Conservation (phyloP, 2,888 invertebrate species). For the Panzeria rudis region DNA sequence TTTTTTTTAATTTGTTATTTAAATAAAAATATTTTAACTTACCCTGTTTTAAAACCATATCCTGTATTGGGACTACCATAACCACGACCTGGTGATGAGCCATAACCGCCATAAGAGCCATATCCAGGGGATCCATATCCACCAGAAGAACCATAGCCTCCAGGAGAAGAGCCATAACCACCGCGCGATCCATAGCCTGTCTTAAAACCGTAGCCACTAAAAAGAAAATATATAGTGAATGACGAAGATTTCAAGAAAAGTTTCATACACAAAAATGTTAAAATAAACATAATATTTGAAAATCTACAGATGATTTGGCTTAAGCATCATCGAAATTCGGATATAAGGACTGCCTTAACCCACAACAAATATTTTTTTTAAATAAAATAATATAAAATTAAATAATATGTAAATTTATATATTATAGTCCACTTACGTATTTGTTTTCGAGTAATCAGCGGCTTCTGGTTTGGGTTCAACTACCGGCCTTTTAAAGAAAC, state of each 20-base stretch:
- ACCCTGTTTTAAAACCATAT: conserved; percentile 70
- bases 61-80: conserved; percentile 51
- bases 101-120: conserved; percentile 44
- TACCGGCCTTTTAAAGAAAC: conserved; percentile 58
- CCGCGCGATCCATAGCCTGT: background rate
- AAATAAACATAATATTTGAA: too few relatives aligned
- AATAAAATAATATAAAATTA: background rate
- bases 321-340: too few relatives aligned
- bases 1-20: too few relatives aligned
- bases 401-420: background rate
- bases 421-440: conserved; percentile 13
- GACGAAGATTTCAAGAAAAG: too few relatives aligned
- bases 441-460: conserved; percentile 3
- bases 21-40: conserved; percentile 38
- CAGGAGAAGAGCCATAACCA: conserved; percentile 9
- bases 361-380: background rate
- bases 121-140: conserved; percentile 26
- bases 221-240: conserved; percentile 5
- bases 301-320: too few relatives aligned
- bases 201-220: conserved; percentile 56
- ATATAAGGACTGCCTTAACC: background rate
- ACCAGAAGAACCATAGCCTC: conserved; percentile 36
- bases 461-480: conserved; percentile 28
- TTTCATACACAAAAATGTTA: too few relatives aligned
- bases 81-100: background rate